Evolutionary conservation across 1,140 invertebrate genomes (phyloP).

Genomic region (Macrobrachium nipponense): DNA sequence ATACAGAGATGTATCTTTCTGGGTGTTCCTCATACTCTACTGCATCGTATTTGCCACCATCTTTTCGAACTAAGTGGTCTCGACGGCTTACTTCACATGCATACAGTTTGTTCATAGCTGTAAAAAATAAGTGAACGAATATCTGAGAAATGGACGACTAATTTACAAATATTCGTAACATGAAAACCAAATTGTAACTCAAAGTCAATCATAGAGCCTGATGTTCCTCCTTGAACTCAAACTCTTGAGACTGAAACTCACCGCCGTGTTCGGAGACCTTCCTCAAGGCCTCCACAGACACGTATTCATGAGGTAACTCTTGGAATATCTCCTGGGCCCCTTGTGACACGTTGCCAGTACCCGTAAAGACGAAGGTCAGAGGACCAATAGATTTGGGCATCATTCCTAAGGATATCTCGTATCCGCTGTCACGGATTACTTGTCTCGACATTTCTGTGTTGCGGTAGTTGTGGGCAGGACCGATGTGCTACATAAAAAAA

Average conservation of each 20-base stretch:
- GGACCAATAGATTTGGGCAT: conserved; percentile 99
- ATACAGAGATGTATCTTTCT: conserved; percentile 94
- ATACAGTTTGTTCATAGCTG: conserved; percentile 93
- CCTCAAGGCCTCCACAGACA: conserved; percentile 91
- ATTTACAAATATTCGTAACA: no score
- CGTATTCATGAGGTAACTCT: conserved; percentile 97
- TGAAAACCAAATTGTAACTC: neutral
- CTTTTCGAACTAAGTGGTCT: conserved; percentile 92
- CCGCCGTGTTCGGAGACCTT: conserved; percentile 97
- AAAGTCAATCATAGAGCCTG: neutral
- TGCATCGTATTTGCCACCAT: conserved; percentile 89
- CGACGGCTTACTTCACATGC: conserved; percentile 92
- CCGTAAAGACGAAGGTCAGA: conserved; percentile 97
- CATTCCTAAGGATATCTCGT: conserved; percentile 96
- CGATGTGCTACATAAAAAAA: conserved; percentile 84
- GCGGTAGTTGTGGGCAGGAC: conserved; percentile 97
- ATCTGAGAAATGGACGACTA: neutral
- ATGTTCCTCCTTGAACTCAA: no score
- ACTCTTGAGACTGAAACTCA: conserved; percentile 70
- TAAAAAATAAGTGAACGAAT: conserved; percentile 67
- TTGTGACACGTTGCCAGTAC: conserved; percentile 82
- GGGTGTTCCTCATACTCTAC: conserved; percentile 94
- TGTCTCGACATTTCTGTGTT: conserved; percentile 97
- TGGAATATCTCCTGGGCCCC: conserved; percentile 67
- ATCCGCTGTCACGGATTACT: conserved; percentile 96